phyloP scores from a whole-genome alignment of 2,888 invertebrate genomes.

The Druceiella hillmani region DNA sequence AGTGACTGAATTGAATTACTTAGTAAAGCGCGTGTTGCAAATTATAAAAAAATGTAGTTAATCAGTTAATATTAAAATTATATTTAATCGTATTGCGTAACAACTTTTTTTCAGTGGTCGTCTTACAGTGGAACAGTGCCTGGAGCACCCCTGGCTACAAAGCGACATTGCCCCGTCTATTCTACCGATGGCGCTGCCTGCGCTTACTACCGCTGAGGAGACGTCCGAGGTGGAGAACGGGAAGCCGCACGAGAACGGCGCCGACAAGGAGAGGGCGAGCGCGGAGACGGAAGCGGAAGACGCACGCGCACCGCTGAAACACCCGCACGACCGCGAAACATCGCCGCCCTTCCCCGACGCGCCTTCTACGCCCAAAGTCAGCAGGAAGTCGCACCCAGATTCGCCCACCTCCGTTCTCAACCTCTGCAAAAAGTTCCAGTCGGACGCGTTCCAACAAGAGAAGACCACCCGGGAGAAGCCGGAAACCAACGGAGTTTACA shows the following conservation, averaged over 20 bases:
- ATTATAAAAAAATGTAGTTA: conserved; percentile 2
- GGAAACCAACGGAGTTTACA: not conserved
- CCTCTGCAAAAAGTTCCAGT: conserved; percentile 51
- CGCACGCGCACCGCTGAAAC: conserved; percentile 40
- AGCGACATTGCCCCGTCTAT: conserved; percentile 47
- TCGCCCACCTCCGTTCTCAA: conserved; percentile 47
- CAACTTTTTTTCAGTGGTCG: conserved; percentile 68
- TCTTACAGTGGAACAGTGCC: conserved; percentile 82
- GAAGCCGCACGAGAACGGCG: conserved; percentile 27
- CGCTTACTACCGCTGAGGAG: conserved; percentile 30
- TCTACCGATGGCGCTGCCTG: conserved; percentile 39
- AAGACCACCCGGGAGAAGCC: conserved; percentile 29
- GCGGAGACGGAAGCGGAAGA: conserved; percentile 20
- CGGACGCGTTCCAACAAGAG: conserved; percentile 48
- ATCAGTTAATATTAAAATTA: no score
- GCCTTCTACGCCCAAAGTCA: conserved; percentile 61
- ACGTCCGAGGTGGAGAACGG: conserved; percentile 33
- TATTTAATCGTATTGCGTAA: no score
- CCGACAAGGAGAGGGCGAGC: not conserved
- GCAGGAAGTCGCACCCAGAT: conserved; percentile 51
- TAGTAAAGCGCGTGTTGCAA: no score
- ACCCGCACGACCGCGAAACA: conserved; percentile 41
- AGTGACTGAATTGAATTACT: no score
- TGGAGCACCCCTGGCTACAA: conserved; percentile 86
- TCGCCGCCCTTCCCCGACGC: conserved; percentile 57